Evolutionary conservation across 2,797 vertebrate species (phyloP).

Genomic region (Eulemur rubriventer): DNA sequence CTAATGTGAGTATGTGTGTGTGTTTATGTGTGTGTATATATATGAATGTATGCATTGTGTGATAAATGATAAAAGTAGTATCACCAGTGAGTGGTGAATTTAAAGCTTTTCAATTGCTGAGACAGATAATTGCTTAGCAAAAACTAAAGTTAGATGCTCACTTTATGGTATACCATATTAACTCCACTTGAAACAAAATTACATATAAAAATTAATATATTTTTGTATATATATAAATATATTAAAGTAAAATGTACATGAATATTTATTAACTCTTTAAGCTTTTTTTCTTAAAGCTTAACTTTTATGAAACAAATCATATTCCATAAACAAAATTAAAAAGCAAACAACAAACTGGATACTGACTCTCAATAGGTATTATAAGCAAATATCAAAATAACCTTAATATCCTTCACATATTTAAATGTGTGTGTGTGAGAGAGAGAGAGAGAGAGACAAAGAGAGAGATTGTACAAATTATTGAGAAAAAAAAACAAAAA

Average conservation of each 20-base stretch:
- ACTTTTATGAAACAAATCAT: background rate
- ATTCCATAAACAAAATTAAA: background rate
- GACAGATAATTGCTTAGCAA: background rate
- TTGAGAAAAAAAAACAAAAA: background rate
- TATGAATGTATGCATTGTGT: background rate
- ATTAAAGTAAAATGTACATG: background rate
- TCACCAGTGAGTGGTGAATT: background rate
- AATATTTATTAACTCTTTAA: background rate
- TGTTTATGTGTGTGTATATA: background rate
- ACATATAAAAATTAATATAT: background rate
- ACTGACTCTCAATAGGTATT: background rate
- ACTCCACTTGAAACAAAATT: background rate
- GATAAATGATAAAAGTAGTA: background rate
- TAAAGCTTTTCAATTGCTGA: background rate
- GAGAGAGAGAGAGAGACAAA: background rate
- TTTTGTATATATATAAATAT: background rate
- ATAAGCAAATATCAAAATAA: background rate
- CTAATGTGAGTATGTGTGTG: background rate
- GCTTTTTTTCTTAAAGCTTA: background rate
- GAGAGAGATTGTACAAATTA: background rate
- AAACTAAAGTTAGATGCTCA: background rate
- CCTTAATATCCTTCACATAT: background rate
- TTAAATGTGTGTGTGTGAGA: background rate
- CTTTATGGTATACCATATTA: background rate
- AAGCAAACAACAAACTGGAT: background rate